These are phyloP conservation scores for Camelus dromedarius DNA, from an alignment of 2,113 vertebrate species.

Conservation along the genomic window DNA sequence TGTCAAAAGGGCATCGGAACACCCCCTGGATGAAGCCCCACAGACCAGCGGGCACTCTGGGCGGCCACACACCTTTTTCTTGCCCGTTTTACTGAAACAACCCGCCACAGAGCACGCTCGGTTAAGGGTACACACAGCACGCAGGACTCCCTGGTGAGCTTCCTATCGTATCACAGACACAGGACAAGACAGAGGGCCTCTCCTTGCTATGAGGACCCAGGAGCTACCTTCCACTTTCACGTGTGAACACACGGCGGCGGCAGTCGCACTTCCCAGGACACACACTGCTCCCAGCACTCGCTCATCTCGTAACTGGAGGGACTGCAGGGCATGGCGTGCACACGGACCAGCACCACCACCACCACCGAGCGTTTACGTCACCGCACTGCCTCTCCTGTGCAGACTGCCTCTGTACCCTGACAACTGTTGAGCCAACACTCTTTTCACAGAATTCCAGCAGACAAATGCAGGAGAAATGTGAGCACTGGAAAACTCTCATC, in stretches of 20 bases:
- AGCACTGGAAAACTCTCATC: no score
- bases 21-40: no score
- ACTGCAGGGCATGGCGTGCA: fast-evolving
- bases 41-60: not conserved
- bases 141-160: no score
- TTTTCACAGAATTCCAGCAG: not conserved
- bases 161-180: no score
- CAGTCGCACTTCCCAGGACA: fast-evolving
- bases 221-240: not conserved
- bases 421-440: not conserved
- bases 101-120: not conserved
- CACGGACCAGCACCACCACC: no score
- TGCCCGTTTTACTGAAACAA: no score
- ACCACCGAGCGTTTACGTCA: no score
- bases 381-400: not conserved
- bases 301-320: not conserved
- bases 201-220: no score
- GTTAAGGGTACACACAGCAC: no score
- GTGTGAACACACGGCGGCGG: fast-evolving
- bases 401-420: no score
- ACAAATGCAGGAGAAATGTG: not conserved
- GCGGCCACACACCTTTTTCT: fast-evolving
- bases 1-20: not conserved
- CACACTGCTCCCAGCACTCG: fast-evolving
- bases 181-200: no score